These are phyloP conservation scores for Ellobius talpinus DNA, from an alignment of 2,113 vertebrate species.

Conservation along the genomic window DNA sequence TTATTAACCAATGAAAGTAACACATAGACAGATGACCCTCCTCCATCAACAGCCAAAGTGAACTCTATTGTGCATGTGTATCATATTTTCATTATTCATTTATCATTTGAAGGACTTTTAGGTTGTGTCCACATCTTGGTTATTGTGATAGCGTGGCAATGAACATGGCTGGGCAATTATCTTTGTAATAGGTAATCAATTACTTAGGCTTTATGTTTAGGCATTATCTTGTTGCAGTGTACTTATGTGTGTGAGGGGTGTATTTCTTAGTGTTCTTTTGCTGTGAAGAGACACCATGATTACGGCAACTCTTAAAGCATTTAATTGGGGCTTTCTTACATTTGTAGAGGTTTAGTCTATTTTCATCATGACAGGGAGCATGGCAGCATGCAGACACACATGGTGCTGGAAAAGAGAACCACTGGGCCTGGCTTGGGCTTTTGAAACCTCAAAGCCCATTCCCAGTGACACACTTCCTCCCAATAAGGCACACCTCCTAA, in stretches of 20 bases:
- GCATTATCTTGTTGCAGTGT: not conserved
- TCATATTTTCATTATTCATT: not conserved
- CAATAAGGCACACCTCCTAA: not conserved
- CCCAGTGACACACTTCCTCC: not conserved
- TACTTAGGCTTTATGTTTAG: not conserved
- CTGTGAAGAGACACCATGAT: not conserved
- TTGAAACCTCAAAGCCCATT: not conserved
- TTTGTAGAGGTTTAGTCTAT: not conserved
- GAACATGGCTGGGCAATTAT: not conserved
- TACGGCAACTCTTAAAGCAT: not conserved
- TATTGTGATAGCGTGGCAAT: not conserved
- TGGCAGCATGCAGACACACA: not conserved
- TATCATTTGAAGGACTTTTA: not conserved
- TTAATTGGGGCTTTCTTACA: not conserved
- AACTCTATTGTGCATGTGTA: not conserved
- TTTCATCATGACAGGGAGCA: not conserved
- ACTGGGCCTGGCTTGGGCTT: not conserved
- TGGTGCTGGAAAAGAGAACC: not conserved
- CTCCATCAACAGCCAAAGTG: not conserved
- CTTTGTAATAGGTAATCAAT: not conserved
- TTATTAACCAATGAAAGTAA: too few species aligned
- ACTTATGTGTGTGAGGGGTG: not conserved
- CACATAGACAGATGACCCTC: too few species aligned
- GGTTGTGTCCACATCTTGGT: not conserved
- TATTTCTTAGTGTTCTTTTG: not conserved